Base-by-base conservation (phyloP, 2,113 vertebrate species). In the Peromyscus polionotus region DNA sequence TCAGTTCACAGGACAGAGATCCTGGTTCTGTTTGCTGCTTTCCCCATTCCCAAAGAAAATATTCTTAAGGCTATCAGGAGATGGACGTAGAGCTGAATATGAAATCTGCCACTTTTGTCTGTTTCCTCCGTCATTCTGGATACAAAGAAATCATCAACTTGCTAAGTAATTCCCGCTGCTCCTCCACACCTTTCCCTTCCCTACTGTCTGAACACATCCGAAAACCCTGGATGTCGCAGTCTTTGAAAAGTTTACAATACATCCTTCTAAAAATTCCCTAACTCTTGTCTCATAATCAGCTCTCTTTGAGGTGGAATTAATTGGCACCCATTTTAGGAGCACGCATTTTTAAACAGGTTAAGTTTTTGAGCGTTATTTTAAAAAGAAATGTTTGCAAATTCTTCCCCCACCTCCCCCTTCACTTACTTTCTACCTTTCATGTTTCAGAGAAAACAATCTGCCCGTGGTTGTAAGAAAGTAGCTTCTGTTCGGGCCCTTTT, bases 101-200 rank as follows among this genome's bases (percentile, higher is more conserved):
- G 98, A 98, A 98, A 98, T 81, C 94, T 97, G 98, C 97, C 97
- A 98, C 59, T 98, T 98, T 97, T 95, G 85, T 84, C 91, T 97
- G 36, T 93, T 93, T 98, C 84, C 42, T 57, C 92, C 95, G 97
- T 94, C 85, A 68, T 96, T 93, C 87, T 19, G 81, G 70, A 95
- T 24, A 76, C 72, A 98, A 83, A 97, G 97, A 93, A 85, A 96
- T 97, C 98, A 98, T 63, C 79, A 91, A 95, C 57, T 7, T 73
- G 95, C 97, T 93, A 98, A 98, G 94, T 94, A 97, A 97, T 97
- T 97, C 95, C 79, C 97, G 88, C 72, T 89, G 57, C 76, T 67
- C 95, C 67, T 45, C 94, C 45, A 92, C 81, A 77, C 81, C 96
- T 94, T 90, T 68, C 70, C 45, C 72, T 79, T 86, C 84, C 28